Evolutionary conservation across 2,113 vertebrate genomes (phyloP), one percentile per base, ranked within the genome.

Genomic region (Naja naja): DNA sequence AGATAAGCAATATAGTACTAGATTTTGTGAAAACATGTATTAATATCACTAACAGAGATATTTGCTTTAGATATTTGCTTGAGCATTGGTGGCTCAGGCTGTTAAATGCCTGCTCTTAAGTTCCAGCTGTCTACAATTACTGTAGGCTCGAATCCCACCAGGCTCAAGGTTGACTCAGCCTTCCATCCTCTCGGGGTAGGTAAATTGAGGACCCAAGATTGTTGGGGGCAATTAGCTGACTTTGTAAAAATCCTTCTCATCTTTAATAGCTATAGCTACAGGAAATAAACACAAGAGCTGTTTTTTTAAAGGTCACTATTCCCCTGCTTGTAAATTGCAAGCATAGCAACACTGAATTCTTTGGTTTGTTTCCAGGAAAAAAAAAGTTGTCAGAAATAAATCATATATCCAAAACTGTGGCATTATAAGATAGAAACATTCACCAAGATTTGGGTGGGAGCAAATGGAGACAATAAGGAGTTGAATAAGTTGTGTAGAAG

Each of bases 1-100:
- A 93, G 86, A 55, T 12, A 81, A 85, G 25, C 64, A 96, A 92
- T n/a, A 30, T 81, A 95, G 90, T 34, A 89, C 2, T 23, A 89
- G 12, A 88, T 27, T 87, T 89, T 93, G 27, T 20, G 91, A 95
- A 91, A 94, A 0, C 6, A 54, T 34, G 52, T 56, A 54, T 49
- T 39, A 43, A 87, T 39, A 20, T 52, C 47, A 52, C 4, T 89
- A 30, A 34, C 64, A 54, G 47, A n/a, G 34, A 45, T 45, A 89
- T 89, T 16, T 25, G 5, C 55, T n/a, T n/a, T n/a, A n/a, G n/a
- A n/a, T n/a, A n/a, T n/a, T n/a, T n/a, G n/a, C n/a, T n/a, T n/a
- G n/a, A n/a, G n/a, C n/a, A n/a, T n/a, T n/a, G n/a, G n/a, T n/a
- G n/a, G n/a, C n/a, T n/a, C n/a, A n/a, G n/a, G n/a, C n/a, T n/a